Conservation (phyloP, 2,888 invertebrate species). For the Macaria liturata region DNA sequence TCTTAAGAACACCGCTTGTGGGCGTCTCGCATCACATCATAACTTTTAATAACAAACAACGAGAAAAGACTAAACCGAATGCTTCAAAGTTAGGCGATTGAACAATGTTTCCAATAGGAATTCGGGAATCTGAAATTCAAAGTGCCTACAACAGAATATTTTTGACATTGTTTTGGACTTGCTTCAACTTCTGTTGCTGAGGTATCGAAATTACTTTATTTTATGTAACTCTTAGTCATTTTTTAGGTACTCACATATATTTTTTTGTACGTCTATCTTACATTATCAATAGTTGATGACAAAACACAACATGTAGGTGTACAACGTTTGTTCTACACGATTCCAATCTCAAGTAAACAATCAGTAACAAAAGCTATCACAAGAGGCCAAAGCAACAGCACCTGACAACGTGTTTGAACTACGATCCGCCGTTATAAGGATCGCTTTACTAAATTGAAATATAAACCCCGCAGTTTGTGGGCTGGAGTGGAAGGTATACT, state of each 20-base stretch:
- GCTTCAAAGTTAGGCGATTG: constrained; percentile 17
- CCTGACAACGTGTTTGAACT: constrained; percentile 14
- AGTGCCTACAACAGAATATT: constrained; percentile 17
- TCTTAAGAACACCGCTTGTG: constrained; percentile 45
- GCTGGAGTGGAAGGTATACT: constrained; percentile 1
- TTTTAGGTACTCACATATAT: no score
- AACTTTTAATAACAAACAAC: constrained; percentile 39
- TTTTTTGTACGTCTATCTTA: no score
- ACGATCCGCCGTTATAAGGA: constrained; percentile 13
- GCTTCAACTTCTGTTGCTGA: no score
- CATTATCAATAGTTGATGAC: no score
- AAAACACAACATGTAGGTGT: no score
- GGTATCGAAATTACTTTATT: no score
- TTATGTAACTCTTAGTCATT: no score
- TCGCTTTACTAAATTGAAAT: constrained; percentile 21
- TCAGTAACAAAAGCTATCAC: constrained; percentile 3
- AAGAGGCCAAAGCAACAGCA: constrained; percentile 10
- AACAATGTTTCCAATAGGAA: constrained; percentile 15
- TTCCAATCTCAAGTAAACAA: not conserved
- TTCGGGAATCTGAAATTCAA: not conserved
- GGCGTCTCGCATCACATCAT: constrained; percentile 23
- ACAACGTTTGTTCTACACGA: not conserved
- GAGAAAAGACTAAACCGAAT: constrained; percentile 9
- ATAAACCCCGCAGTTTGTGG: constrained; percentile 6
- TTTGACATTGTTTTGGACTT: no score